These are phyloP conservation scores for Morone chrysops DNA, from an alignment of 2,113 vertebrate genomes.

Conservation along the genomic window DNA sequence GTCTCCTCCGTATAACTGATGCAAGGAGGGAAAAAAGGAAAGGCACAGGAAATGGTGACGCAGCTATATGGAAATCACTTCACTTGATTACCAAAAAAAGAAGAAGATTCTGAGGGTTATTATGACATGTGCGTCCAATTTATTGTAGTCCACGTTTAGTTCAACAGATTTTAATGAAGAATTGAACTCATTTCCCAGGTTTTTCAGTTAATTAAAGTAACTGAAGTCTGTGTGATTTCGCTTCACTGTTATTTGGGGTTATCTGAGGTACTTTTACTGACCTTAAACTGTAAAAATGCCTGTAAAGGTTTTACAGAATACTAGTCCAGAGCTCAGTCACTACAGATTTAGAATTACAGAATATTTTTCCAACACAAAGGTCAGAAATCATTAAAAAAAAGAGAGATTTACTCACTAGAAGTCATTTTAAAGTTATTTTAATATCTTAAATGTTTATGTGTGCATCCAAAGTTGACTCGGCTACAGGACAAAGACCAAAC, in stretches of 20 bases:
- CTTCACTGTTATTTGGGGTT: neutral
- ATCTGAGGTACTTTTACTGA: neutral
- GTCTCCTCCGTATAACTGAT: conserved; percentile 67
- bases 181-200: neutral
- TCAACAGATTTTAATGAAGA: neutral
- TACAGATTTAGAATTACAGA: neutral
- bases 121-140: conserved; percentile 2
- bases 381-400: neutral
- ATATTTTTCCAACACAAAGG: neutral
- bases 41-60: conserved; percentile 84
- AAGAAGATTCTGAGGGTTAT: conserved; percentile 42
- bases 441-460: too few relatives aligned
- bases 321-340: neutral
- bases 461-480: too few relatives aligned
- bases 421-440: too few relatives aligned
- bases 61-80: conserved; percentile 70
- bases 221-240: too few relatives aligned
- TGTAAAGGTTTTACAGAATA: neutral
- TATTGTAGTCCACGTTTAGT: neutral
- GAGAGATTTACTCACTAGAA: neutral
- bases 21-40: conserved; percentile 43
- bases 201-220: neutral
- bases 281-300: neutral
- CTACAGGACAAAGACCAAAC: too few relatives aligned
- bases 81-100: conserved; percentile 25